Base-by-base conservation (phyloP, 2,797 vertebrate genomes). In the Sebastes diploproa region DNA sequence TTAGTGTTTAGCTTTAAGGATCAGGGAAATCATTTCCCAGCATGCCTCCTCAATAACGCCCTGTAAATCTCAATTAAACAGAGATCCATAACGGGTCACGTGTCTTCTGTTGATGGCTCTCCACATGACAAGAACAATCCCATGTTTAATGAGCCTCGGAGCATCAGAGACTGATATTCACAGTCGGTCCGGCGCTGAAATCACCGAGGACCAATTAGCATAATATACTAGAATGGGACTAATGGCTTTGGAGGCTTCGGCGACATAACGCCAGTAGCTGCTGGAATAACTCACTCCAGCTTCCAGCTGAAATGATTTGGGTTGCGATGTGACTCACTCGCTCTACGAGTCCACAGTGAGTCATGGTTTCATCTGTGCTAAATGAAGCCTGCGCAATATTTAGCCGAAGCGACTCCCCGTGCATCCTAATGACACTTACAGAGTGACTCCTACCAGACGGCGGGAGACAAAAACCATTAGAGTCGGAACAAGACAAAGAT, bases 381-480 rank as follows among this genome's bases (percentile, higher is more conserved):
- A 92, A 93, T 90, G 90, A 91, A 82, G 85, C 92, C 84, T 88
- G 86, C 16, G 66, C 81, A 87, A 86, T 89, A 84, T 90, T 93
- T 90, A 90, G 88, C 85, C 6, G 77, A 4, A 64, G 86, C 60
- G 76, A 83, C 88, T 89, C 90, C 90, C 87, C 1, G 72, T 71
- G 83, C 80, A 88, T 90, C 65, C 82, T 84, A 88, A 89, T 88
- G 87, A 85, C 81, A 67, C 85, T 62, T 34, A 32, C 81, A 75
- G 80, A 86, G 87, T 16, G 86, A 86, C 88, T 89, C 72, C 72
- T 25, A 77, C n/a, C 86, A 90, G 88, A 79, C 80, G 80, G 87
- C 30, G 7, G 82, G 85, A 85, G 89, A 86, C 77, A 56, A 27
- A 82, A 75, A 22, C 61, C 87, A 85, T 90, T 87, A 89, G 73